phyloP scores from a whole-genome alignment of 2,888 invertebrate species.

The Trachelus iudaicus region DNA sequence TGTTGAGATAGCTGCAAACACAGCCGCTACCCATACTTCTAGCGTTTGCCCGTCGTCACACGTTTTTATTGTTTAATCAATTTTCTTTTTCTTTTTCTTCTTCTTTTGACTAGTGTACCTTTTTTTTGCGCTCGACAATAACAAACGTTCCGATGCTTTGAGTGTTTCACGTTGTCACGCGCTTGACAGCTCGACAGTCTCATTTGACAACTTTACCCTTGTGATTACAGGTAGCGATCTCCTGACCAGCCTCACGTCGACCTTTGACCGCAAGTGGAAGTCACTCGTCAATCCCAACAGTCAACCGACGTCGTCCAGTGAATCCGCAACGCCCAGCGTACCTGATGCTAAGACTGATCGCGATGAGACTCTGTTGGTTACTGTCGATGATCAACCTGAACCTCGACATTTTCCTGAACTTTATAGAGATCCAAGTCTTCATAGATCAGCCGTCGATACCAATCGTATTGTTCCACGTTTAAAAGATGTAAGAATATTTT shows the following conservation, averaged over 20 bases:
- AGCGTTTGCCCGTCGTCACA: conserved; percentile 9
- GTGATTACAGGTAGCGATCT: conserved; percentile 82
- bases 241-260: conserved; percentile 84
- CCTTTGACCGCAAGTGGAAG: conserved; percentile 86
- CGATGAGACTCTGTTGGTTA: conserved; percentile 29
- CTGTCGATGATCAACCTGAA: conserved; percentile 29
- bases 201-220: conserved; percentile 26
- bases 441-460: conserved; percentile 52
- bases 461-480: conserved; percentile 36
- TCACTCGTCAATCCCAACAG: conserved; percentile 74
- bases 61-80: not conserved
- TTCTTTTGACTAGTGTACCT: conserved; percentile 12
- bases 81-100: conserved; percentile 19
- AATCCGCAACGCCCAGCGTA: conserved; percentile 9
- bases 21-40: conserved; percentile 2
- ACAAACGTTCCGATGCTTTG: conserved; percentile 36
- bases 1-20: conserved; percentile 12
- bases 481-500: conserved; percentile 44
- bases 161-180: conserved; percentile 30
- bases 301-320: conserved; percentile 35
- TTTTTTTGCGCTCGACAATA: conserved; percentile 22
- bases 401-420: conserved; percentile 41
- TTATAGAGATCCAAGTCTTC: conserved; percentile 59
- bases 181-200: not conserved
- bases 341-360: conserved; percentile 39